Evolutionary conservation across 2,113 vertebrate genomes (phyloP).

Genomic region (Dryoscopus gambensis): DNA sequence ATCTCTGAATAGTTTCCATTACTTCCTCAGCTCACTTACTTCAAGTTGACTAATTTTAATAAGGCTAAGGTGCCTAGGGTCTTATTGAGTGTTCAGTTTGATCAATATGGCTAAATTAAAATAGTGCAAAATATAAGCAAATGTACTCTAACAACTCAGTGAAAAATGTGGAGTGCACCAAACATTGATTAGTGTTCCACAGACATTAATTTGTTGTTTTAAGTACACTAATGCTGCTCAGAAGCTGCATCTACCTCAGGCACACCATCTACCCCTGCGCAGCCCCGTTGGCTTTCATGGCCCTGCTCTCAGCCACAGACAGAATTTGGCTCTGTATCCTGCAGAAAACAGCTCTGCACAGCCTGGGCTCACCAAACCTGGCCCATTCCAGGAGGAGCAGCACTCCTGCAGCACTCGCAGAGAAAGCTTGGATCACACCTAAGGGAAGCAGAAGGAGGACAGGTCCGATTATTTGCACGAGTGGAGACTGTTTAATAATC

Average conservation of each 20-base stretch:
- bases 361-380: background rate
- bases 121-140: constrained; percentile 83
- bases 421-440: background rate
- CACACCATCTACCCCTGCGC: background rate
- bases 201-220: constrained; percentile 34
- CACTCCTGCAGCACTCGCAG: rapidly evolving
- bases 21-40: constrained; percentile 75
- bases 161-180: constrained; percentile 72
- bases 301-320: background rate
- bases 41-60: constrained; percentile 85
- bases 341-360: background rate
- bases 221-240: constrained; percentile 24
- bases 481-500: constrained; percentile 11
- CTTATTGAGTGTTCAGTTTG: constrained; percentile 80
- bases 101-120: constrained; percentile 83
- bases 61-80: constrained; percentile 79
- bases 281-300: background rate
- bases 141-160: constrained; percentile 78
- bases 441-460: background rate
- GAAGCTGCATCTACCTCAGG: background rate
- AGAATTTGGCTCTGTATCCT: background rate
- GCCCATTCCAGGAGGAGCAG: background rate
- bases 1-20: constrained; percentile 76
- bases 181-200: constrained; percentile 71
- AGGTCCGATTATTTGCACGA: background rate